Conservation (phyloP, 2,113 vertebrate species). For the Dicaeum eximium region DNA sequence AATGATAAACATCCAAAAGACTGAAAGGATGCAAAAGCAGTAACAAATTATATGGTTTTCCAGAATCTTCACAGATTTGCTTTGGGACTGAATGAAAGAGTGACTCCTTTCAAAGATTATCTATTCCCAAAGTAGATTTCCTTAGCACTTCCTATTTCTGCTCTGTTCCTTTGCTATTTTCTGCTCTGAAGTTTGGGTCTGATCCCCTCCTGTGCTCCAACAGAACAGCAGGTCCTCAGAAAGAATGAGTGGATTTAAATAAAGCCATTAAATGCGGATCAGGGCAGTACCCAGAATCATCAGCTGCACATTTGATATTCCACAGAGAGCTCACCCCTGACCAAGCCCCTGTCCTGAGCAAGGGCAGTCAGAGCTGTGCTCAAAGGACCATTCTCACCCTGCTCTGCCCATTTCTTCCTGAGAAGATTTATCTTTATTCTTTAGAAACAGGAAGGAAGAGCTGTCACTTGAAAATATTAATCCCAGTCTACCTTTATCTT, state of each 20-base stretch:
- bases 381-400: neutral
- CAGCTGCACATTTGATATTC: neutral
- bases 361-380: neutral
- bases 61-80: neutral
- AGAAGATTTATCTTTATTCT: neutral
- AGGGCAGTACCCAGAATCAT: neutral
- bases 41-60: neutral
- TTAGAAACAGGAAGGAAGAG: constrained; percentile 33
- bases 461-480: constrained; percentile 7
- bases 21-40: neutral
- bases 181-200: neutral
- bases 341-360: neutral
- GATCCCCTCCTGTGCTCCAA: neutral
- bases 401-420: neutral
- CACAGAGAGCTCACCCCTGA: neutral
- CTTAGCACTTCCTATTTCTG: neutral
- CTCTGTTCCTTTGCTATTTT: neutral
- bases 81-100: neutral
- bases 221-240: neutral
- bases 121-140: neutral
- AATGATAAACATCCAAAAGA: neutral
- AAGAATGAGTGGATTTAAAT: neutral
- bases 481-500: constrained; percentile 7
- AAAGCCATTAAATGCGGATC: neutral
- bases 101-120: neutral